A percentile compares a stretch with the other conserved stretches of the same genome.
phyloP scores from a whole-genome alignment of 2,888 invertebrate species.

The Invenusta paracnida region DNA sequence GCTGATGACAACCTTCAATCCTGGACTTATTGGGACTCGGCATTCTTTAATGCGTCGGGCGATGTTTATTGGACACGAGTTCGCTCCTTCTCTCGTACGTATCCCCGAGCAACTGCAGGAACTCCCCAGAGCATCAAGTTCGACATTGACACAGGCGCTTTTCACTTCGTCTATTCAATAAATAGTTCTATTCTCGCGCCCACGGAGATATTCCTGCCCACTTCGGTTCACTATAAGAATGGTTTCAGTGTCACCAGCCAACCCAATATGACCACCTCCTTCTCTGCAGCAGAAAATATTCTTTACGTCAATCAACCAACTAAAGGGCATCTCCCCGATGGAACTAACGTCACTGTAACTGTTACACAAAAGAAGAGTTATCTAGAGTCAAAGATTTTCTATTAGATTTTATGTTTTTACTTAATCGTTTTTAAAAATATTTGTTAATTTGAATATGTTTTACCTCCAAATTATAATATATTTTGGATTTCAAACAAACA shows the following conservation, averaged over 20 bases:
- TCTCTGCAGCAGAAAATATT: background rate
- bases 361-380: background rate
- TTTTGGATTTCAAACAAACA: too few relatives aligned
- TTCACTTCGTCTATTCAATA: slow-evolving; percentile 45
- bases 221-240: slow-evolving; percentile 47
- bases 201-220: slow-evolving; percentile 50
- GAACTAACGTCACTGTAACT: background rate
- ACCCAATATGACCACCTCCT: slow-evolving; percentile 10
- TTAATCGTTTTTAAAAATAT: too few relatives aligned
- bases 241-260: slow-evolving; percentile 43
- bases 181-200: slow-evolving; percentile 45
- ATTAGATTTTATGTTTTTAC: too few relatives aligned
- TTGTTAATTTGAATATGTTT: too few relatives aligned
- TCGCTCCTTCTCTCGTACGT: slow-evolving; percentile 47
- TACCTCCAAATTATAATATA: too few relatives aligned
- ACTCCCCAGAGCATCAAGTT: slow-evolving; percentile 47
- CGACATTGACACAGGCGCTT: slow-evolving; percentile 45
- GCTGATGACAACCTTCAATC: slow-evolving; percentile 50
- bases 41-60: slow-evolving; percentile 48
- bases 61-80: slow-evolving; percentile 43
- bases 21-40: slow-evolving; percentile 53
- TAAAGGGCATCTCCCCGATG: background rate
- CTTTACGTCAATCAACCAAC: background rate
- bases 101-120: slow-evolving; percentile 49
- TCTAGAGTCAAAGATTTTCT: too few relatives aligned